Percentiles rank a stretch among this genome's conserved stretches.
Evolutionary conservation across 2,113 vertebrate genomes (phyloP).

Genomic region (Eonycteris spelaea): DNA sequence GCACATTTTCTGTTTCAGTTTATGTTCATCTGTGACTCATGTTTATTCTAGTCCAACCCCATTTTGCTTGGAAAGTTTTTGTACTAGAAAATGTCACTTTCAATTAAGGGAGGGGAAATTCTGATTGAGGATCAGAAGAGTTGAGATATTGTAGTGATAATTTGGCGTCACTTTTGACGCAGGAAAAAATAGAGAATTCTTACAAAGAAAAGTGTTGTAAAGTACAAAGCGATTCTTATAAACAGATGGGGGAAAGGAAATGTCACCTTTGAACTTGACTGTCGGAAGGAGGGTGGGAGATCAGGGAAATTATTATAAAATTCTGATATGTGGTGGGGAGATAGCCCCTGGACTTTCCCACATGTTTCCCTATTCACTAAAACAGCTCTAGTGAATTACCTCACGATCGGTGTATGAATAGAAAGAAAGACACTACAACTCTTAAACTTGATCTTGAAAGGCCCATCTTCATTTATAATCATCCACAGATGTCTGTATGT

Average conservation of each 20-base stretch:
- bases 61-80: constrained; percentile 57
- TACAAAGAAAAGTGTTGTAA: constrained; percentile 4
- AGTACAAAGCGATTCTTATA: constrained; percentile 18
- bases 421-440: neutral
- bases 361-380: neutral
- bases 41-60: constrained; percentile 30
- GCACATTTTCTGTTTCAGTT: constrained; percentile 54
- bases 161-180: constrained; percentile 42
- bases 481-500: neutral
- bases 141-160: constrained; percentile 9
- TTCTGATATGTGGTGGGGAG: neutral
- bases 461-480: neutral
- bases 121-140: constrained; percentile 31
- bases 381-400: neutral
- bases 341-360: constrained; percentile 24
- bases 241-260: neutral
- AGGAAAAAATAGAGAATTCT: neutral
- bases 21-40: constrained; percentile 47
- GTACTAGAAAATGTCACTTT: constrained; percentile 62
- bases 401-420: neutral
- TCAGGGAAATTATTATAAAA: neutral
- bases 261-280: constrained; percentile 12
- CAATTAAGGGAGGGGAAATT: constrained; percentile 30
- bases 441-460: neutral
- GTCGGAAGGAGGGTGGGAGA: neutral